These are phyloP conservation scores for Phycodurus eques DNA, from an alignment of 2,113 vertebrate species.

Conservation along the genomic window DNA sequence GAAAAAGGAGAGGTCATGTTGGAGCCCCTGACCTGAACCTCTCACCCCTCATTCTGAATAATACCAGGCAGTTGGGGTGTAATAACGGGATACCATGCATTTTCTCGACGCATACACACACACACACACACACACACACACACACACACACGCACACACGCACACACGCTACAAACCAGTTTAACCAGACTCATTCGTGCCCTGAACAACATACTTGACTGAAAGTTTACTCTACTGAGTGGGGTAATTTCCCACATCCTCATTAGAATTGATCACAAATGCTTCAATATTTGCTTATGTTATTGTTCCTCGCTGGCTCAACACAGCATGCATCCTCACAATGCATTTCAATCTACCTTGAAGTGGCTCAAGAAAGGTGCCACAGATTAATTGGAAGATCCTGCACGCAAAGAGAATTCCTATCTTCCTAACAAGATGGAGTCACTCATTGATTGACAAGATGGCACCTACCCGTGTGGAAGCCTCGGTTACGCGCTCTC, in stretches of 20 bases:
- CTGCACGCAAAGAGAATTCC: constrained; percentile 78
- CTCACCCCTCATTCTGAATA: constrained; percentile 65
- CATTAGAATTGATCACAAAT: constrained; percentile 74
- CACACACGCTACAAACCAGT: not conserved
- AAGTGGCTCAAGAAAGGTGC: constrained; percentile 73
- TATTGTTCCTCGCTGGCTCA: constrained; percentile 68
- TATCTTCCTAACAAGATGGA: constrained; percentile 74
- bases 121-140: not conserved
- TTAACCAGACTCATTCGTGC: not conserved
- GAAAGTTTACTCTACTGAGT: constrained; percentile 65
- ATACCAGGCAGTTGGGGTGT: constrained; percentile 50
- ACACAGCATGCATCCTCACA: constrained; percentile 54
- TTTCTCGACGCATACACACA: constrained; percentile 11
- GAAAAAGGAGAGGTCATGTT: constrained; percentile 60
- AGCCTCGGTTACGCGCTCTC: too few species aligned
- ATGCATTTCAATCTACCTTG: constrained; percentile 71
- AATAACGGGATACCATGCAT: constrained; percentile 52
- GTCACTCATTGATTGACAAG: constrained; percentile 63
- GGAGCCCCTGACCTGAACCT: constrained; percentile 59
- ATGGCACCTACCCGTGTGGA: too few species aligned
- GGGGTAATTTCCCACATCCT: constrained; percentile 63
- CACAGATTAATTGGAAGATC: constrained; percentile 71
- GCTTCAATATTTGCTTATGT: constrained; percentile 63
- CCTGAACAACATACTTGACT: constrained; percentile 27
- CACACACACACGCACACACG: not conserved